Conservation (phyloP, 2,113 vertebrate genomes). For the Halcyon malimbica region DNA sequence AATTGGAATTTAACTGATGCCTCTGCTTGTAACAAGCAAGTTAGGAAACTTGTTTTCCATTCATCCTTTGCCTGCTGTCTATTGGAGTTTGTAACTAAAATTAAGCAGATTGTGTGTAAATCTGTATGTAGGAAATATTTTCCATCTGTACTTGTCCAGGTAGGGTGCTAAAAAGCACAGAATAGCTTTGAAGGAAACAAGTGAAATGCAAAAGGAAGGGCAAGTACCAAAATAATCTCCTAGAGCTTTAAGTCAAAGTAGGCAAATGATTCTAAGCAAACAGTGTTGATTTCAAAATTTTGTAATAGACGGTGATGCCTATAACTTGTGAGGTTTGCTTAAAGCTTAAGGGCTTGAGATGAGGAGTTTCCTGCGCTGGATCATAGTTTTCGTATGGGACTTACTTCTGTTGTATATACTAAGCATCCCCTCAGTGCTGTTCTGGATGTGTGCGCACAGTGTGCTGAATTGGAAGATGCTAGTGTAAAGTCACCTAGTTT, state of each 20-base stretch:
- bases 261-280: neutral
- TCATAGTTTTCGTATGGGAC: neutral
- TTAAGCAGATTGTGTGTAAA: neutral
- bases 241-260: neutral
- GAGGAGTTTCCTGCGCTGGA: neutral
- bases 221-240: neutral
- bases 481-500: neutral
- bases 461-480: neutral
- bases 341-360: neutral
- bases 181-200: neutral
- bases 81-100: neutral
- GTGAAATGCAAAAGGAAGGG: neutral
- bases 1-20: neutral
- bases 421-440: neutral
- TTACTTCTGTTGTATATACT: neutral
- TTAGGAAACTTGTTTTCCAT: neutral
- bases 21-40: neutral
- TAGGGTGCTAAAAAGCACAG: neutral
- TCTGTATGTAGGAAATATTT: neutral
- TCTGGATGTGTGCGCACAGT: rapidly evolving
- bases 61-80: neutral
- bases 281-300: neutral
- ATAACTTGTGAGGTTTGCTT: neutral
- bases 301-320: neutral
- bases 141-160: neutral